Evolutionary conservation across 2,113 vertebrate genomes (phyloP), one percentile per base, ranked within the genome.

Genomic region (Podarcis raffonei): DNA sequence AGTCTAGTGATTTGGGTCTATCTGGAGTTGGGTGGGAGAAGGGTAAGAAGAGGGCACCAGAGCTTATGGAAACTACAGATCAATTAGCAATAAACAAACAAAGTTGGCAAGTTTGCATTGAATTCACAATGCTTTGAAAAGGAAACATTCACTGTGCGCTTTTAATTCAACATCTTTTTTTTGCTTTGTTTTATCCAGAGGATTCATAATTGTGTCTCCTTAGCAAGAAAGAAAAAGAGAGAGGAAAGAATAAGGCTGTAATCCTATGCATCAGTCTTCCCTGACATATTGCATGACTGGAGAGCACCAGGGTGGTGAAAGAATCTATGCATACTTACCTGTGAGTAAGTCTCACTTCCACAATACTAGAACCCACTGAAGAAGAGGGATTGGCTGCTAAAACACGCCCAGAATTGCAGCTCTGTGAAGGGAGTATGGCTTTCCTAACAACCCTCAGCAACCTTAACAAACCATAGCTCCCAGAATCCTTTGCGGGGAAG

Each of bases 1-100:
- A 87, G 39, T 7, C 57, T 22, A 65, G 88, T 3, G 69, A 79
- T 72, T 82, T 66, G 48, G 16, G 62, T 23, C 32, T 88, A 92
- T 82, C 65, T 32, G 37, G 87, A 75, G 59, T 87, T 65, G 91
- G 87, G 77, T 39, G 42, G 71, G 79, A 88, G 89, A 80, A 23
- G 83, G 84, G 75, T 53, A 23, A 13, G 74, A 48, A 12, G 87
- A 62, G 81, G 82, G 65, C 93, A 74, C 32, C 62, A n/a, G 39
- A 88, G 0, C 1, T 86, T 92, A 30, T 83, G 53, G 57, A 75
- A 80, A 88, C 32, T 85, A 7, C 3, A 80, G 86, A 90, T 62
- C 13, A 80, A 69, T 81, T 71, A 71, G 25, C 39, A 53, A 37
- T 39, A 42, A n/a, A 79, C 11, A 66, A 16, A 83, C 11, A 66